Evolutionary conservation across 2,797 vertebrate genomes (phyloP).

Genomic region (Chelonia mydas): DNA sequence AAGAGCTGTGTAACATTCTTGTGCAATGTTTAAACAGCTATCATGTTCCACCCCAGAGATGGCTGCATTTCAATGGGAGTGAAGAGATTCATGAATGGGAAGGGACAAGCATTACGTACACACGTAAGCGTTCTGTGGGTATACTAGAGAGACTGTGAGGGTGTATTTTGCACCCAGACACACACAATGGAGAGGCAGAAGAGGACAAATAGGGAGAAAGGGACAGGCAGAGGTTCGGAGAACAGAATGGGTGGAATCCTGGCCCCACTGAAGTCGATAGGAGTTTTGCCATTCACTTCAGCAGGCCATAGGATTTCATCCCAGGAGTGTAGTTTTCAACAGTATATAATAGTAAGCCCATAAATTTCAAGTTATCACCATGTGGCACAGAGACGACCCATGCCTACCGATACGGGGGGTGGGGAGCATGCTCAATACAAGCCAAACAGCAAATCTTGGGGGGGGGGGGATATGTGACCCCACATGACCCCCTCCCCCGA

Average conservation of each 20-base stretch:
- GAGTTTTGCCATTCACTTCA: not conserved
- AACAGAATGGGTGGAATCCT: not conserved
- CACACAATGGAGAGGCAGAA: not conserved
- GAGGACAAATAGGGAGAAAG: not conserved
- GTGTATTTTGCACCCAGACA: not conserved
- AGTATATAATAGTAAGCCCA: not conserved
- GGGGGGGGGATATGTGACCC: rapidly evolving
- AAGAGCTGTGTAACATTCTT: not conserved
- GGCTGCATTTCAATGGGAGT: not conserved
- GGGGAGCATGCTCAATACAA: not conserved
- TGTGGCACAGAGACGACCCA: not conserved
- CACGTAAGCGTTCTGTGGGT: rapidly evolving
- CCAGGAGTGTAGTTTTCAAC: not conserved
- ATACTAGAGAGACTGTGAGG: not conserved
- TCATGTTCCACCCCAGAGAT: rapidly evolving
- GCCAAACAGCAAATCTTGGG: not conserved
- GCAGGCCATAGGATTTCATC: not conserved
- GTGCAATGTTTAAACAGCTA: not conserved
- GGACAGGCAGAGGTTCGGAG: not conserved
- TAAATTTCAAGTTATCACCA: not conserved
- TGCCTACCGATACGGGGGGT: not conserved
- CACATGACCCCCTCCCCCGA: not conserved
- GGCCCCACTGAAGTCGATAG: not conserved
- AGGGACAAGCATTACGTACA: not conserved
- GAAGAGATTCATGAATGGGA: not conserved